Evolutionary conservation across 2,888 invertebrate species (phyloP).

Genomic region (Apocheima hispidaria): DNA sequence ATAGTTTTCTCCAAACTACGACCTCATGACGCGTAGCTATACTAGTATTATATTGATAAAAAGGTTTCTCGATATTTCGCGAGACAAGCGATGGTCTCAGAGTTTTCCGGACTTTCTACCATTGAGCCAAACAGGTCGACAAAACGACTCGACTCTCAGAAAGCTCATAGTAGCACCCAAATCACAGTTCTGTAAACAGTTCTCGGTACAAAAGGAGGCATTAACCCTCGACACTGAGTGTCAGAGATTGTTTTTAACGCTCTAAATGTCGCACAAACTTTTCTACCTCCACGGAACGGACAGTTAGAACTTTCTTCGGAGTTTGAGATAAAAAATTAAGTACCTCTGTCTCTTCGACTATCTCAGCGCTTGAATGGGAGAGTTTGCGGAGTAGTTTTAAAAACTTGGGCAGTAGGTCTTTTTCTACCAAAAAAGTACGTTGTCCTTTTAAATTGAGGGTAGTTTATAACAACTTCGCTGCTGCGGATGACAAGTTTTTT

Average conservation of each 20-base stretch:
- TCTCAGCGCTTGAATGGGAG: conserved; percentile 43
- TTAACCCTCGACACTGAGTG: conserved; percentile 63
- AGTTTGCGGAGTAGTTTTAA: conserved; percentile 28
- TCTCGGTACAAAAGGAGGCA: conserved; percentile 51
- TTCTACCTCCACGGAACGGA: conserved; percentile 56
- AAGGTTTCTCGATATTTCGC: no score
- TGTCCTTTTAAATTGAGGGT: neutral
- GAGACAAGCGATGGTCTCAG: no score
- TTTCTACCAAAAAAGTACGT: conserved; percentile 5
- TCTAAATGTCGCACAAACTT: conserved; percentile 67
- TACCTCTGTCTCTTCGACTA: conserved; percentile 37
- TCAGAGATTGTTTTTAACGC: conserved; percentile 71
- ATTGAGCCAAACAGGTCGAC: no score
- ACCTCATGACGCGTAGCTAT: no score
- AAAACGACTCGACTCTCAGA: neutral
- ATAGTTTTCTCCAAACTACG: no score
- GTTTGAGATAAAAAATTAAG: conserved; percentile 45
- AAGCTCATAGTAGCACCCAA: conserved; percentile 33
- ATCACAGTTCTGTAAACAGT: conserved; percentile 51
- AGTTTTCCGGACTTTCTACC: no score
- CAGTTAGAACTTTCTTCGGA: conserved; percentile 39
- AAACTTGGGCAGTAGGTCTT: conserved; percentile 9
- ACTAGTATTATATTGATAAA: no score
- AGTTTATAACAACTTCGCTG: no score
- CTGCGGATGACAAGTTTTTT: no score